Percentiles rank a stretch among this genome's conserved stretches.
Evolutionary conservation across 2,113 vertebrate species (phyloP).

Genomic region (Tachuris rubrigastra): DNA sequence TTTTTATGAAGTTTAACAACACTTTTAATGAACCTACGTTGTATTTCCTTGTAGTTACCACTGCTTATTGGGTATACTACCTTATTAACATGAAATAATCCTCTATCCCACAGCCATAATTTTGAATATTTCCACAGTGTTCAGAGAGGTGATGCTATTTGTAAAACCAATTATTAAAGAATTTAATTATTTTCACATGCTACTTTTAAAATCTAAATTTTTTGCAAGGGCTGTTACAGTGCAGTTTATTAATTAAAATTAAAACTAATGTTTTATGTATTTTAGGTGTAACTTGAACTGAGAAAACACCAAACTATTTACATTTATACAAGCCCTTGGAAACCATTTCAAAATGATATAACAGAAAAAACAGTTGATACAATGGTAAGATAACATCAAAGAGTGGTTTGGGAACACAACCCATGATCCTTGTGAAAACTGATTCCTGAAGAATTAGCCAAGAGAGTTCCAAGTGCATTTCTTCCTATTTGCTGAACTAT

Average conservation of each 20-base stretch:
- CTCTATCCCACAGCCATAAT: neutral
- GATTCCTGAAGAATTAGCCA: slow-evolving; percentile 48
- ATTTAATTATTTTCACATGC: neutral
- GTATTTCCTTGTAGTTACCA: neutral
- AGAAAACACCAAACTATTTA: neutral
- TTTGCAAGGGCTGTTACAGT: neutral
- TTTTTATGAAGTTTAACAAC: neutral
- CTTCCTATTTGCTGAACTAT: slow-evolving; percentile 37
- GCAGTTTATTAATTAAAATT: neutral
- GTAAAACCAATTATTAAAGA: neutral
- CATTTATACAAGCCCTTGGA: slow-evolving; percentile 24
- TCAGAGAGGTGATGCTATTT: neutral
- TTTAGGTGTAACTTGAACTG: slow-evolving; percentile 19
- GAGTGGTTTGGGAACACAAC: slow-evolving; percentile 43
- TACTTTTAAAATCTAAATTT: neutral
- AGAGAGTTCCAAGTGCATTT: slow-evolving; percentile 44
- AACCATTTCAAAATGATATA: slow-evolving; percentile 21
- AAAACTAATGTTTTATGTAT: neutral
- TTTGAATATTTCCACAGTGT: neutral
- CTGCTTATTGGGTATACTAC: neutral
- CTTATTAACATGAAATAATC: neutral
- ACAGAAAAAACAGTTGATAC: slow-evolving; percentile 47
- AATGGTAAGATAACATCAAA: slow-evolving; percentile 58
- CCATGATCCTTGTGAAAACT: slow-evolving; percentile 50
- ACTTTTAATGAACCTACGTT: neutral